phyloP scores from a whole-genome alignment of 2,888 invertebrate genomes.

The Philaethria dido region DNA sequence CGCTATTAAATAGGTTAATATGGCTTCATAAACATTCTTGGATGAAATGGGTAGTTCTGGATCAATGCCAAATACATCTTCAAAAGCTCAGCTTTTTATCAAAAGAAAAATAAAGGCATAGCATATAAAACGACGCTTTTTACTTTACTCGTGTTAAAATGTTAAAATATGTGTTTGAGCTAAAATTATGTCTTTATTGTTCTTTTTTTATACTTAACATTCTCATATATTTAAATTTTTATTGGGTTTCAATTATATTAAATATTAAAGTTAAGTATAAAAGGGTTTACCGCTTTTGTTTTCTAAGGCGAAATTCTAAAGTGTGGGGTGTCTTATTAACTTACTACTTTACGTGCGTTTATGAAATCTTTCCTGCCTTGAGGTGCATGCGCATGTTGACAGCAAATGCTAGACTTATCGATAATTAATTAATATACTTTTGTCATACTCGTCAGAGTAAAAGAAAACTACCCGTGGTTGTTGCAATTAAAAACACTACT shows the following conservation, averaged over 20 bases:
- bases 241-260: not conserved
- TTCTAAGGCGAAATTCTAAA: not conserved
- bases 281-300: not conserved
- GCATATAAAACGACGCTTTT: not conserved
- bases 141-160: conserved; percentile 1
- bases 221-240: not conserved
- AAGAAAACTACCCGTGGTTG: not conserved
- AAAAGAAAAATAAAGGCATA: conserved; percentile 23
- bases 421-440: not conserved
- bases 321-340: not conserved
- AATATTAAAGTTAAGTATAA: not conserved
- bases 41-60: conserved; percentile 26
- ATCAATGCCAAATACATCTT: conserved; percentile 30
- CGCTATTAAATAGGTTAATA: conserved; percentile 22
- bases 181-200: conserved; percentile 15
- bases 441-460: not conserved
- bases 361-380: not conserved
- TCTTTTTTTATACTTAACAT: not conserved
- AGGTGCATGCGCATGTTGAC: conserved; percentile 37
- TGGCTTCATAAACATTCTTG: conserved; percentile 13
- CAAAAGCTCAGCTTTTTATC: conserved; percentile 15
- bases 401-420: not conserved
- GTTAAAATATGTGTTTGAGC: not conserved
- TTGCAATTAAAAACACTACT: not conserved
- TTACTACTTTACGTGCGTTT: not conserved